phyloP scores from a whole-genome alignment of 1,140 invertebrate species.

The Phymorhynchus buccinoides region DNA sequence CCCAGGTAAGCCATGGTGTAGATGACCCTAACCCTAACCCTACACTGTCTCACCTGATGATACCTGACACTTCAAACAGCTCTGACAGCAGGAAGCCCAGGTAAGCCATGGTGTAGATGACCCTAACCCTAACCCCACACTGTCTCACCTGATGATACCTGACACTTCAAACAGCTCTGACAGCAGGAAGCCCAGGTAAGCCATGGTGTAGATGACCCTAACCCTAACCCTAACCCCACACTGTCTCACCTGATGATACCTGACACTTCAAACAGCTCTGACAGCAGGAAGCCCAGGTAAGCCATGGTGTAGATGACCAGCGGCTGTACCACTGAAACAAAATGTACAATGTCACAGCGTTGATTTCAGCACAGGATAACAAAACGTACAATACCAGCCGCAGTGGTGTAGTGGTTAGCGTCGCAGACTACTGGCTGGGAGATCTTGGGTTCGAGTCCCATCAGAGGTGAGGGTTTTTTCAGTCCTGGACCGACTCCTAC shows the following conservation, averaged over 20 bases:
- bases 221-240: slow-evolving; percentile 72
- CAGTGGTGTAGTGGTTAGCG: too few species aligned
- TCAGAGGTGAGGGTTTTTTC: too few species aligned
- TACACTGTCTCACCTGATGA: slow-evolving; percentile 77
- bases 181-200: slow-evolving; percentile 84
- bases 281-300: slow-evolving; percentile 95
- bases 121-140: background rate
- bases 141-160: background rate
- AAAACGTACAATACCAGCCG: background rate
- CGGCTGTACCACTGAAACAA: slow-evolving; percentile 91
- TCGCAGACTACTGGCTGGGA: too few species aligned
- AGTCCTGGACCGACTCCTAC: too few species aligned
- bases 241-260: slow-evolving; percentile 87
- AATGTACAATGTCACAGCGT: slow-evolving; percentile 18
- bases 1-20: slow-evolving; percentile 91
- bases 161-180: slow-evolving; percentile 79
- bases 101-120: too few species aligned
- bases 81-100: slow-evolving; percentile 93
- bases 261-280: slow-evolving; percentile 98
- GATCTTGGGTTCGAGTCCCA: too few species aligned
- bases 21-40: background rate
- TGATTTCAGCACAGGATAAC: background rate
- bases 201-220: background rate
- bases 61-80: slow-evolving; percentile 98
- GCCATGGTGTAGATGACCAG: slow-evolving; percentile 99